Conservation (phyloP, 2,797 vertebrate species). For the Argentina silus region DNA sequence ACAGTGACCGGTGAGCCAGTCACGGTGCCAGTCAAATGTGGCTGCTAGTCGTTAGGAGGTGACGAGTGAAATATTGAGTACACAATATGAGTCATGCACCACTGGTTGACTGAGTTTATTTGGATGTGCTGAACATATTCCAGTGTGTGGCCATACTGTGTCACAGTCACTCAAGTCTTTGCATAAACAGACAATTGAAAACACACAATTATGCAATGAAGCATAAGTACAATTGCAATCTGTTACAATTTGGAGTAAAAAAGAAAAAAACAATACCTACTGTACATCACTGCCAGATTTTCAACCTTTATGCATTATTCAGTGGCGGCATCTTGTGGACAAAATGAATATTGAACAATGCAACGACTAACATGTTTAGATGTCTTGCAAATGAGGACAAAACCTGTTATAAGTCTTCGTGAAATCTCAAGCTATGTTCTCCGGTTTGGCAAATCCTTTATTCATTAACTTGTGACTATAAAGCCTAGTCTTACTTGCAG, state of each 20-base stretch:
- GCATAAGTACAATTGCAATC: too few relatives aligned
- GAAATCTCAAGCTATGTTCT: too few relatives aligned
- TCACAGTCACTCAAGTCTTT: too few relatives aligned
- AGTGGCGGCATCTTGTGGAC: conserved; percentile 67
- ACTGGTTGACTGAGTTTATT: not conserved
- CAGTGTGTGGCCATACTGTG: too few relatives aligned
- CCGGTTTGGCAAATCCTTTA: conserved; percentile 47
- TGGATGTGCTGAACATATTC: not conserved
- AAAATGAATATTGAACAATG: conserved; percentile 31
- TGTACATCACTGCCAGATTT: not conserved
- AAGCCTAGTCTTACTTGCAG: conserved; percentile 46
- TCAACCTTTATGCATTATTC: conserved; percentile 33
- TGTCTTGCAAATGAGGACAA: too few relatives aligned
- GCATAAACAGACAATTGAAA: too few relatives aligned
- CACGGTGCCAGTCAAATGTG: too few relatives aligned
- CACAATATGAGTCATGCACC: not conserved
- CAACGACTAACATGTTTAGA: not conserved
- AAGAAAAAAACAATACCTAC: not conserved
- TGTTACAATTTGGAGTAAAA: not conserved
- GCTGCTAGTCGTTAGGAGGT: too few relatives aligned
- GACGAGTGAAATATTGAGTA: not conserved
- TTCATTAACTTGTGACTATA: conserved; percentile 50
- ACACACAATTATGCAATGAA: too few relatives aligned
- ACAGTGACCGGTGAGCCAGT: too few relatives aligned
- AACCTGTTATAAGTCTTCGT: too few relatives aligned